Conservation (phyloP, 2,797 vertebrate species). For the Acipenser ruthenus region DNA sequence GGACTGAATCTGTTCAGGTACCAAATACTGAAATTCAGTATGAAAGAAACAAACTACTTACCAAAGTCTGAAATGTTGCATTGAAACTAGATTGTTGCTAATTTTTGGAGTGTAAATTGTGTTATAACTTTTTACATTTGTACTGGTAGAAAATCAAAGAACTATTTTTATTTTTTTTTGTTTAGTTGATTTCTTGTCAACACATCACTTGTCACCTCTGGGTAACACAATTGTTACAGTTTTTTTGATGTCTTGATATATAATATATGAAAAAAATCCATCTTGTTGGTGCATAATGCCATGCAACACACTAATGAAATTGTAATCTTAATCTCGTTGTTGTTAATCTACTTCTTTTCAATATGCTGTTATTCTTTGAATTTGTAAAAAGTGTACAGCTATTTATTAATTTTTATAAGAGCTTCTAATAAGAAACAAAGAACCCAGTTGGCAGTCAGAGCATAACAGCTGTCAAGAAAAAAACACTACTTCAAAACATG, state of each 20-base stretch:
- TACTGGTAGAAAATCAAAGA: constrained; percentile 57
- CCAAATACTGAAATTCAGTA: constrained; percentile 69
- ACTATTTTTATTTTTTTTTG: constrained; percentile 52
- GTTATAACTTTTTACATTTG: constrained; percentile 85
- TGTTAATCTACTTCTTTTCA: constrained; percentile 48
- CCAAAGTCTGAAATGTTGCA: constrained; percentile 92
- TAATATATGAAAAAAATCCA: constrained; percentile 49
- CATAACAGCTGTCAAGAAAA: constrained; percentile 9
- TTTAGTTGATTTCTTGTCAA: constrained; percentile 39
- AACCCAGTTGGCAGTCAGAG: constrained; percentile 31
- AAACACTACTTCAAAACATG: constrained; percentile 25
- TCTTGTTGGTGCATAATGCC: constrained; percentile 37
- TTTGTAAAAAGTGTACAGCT: constrained; percentile 65
- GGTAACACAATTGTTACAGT: constrained; percentile 3
- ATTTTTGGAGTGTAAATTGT: constrained; percentile 75
- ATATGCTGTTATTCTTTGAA: constrained; percentile 44
- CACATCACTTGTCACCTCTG: constrained; percentile 36
- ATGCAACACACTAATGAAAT: too few relatives aligned
- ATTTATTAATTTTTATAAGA: constrained; percentile 51
- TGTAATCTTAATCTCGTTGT: constrained; percentile 37
- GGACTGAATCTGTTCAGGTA: constrained; percentile 48
- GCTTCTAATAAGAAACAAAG: constrained; percentile 31
- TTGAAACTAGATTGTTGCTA: constrained; percentile 76
- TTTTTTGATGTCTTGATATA: constrained; percentile 60
- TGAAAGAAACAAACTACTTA: constrained; percentile 70